Base-by-base conservation (phyloP, 1,140 invertebrate species). In the Zaprionus tsacasi region DNA sequence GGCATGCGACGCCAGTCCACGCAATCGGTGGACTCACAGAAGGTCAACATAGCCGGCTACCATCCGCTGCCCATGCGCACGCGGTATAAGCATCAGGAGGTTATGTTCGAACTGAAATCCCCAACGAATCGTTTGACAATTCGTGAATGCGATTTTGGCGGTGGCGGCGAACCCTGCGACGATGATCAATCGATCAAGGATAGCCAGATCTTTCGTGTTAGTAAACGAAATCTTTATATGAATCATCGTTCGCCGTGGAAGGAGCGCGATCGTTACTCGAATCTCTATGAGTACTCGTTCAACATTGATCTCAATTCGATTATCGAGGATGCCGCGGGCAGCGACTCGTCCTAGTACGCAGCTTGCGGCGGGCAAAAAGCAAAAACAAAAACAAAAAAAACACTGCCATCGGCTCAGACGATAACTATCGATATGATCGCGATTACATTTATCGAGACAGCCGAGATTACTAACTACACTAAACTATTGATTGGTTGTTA, bases 171-270 rank as follows among this genome's bases (percentile, higher is more conserved):
- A 78, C 91, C 91, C 70, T 92, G 91, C 77, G 91, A 92, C 82
- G 88, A 91, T 70, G 91, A 92, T 91, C 90, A 92, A 81, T 92
- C 90, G 72, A 91, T 92, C 64, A 91, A 92, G 80, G 91, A 92
- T 68, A 92, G 91, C 82, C 91, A 92, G 82, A 92, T 92, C 79
- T 92, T 92, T 90, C 91, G 91, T 86, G 91, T 92, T 92, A 92
- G 91, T 88, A 92, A 92, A 91, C 85, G 91, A 91, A 92, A 92
- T 91, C 88, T 92, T 86, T 91, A 92, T 89, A 91, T 92, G 87
- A 91, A 92, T 90, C 87, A 92, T 64, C 80, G 90, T 67, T 92
- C 91, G 78, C 91, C 91, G 55, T 91, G 92, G 85, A 91, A 89
- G 76, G 91, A 92, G 75, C 88, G 91, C 73, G 90, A 92, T 77